phyloP scores from a whole-genome alignment of 1,140 invertebrate species.

The Dreissena polymorpha region DNA sequence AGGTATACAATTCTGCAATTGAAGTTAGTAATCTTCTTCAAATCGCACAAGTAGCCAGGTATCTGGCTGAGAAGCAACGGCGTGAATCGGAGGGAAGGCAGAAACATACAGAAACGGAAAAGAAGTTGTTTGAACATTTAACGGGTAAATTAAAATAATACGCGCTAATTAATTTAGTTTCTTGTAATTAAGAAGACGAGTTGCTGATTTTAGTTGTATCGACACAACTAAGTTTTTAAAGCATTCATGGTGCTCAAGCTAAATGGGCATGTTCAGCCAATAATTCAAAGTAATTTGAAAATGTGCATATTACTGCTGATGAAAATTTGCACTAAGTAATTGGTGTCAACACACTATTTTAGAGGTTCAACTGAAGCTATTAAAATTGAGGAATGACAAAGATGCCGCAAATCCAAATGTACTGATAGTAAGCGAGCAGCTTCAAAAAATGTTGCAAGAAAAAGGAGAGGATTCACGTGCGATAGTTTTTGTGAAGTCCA shows the following conservation, averaged over 20 bases:
- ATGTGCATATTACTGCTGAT: not conserved
- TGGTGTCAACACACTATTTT: not conserved
- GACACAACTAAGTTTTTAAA: not conserved
- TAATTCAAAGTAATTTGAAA: not conserved
- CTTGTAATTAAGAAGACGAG: too few relatives aligned
- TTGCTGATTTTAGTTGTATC: not conserved
- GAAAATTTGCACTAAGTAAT: not conserved
- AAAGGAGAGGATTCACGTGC: constrained; percentile 31
- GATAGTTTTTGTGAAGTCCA: constrained; percentile 34
- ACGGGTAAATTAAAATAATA: constrained; percentile 5
- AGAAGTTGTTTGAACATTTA: constrained; percentile 10
- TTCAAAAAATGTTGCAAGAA: constrained; percentile 23
- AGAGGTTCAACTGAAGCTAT: constrained; percentile 19
- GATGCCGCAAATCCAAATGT: constrained; percentile 37
- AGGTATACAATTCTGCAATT: constrained; percentile 31
- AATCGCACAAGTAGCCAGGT: constrained; percentile 12
- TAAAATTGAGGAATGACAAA: constrained; percentile 5
- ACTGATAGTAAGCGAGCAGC: not conserved
- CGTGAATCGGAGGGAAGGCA: constrained; percentile 3
- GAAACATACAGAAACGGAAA: constrained; percentile 23
- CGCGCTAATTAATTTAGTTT: too few relatives aligned
- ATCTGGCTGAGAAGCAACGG: constrained; percentile 22
- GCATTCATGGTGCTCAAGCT: not conserved
- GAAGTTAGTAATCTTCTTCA: constrained; percentile 34
- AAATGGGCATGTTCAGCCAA: not conserved